Percentiles rank a stretch among this genome's conserved stretches.
phyloP scores from a whole-genome alignment of 1,140 invertebrate genomes.

The Ctenoplectra terminalis region DNA sequence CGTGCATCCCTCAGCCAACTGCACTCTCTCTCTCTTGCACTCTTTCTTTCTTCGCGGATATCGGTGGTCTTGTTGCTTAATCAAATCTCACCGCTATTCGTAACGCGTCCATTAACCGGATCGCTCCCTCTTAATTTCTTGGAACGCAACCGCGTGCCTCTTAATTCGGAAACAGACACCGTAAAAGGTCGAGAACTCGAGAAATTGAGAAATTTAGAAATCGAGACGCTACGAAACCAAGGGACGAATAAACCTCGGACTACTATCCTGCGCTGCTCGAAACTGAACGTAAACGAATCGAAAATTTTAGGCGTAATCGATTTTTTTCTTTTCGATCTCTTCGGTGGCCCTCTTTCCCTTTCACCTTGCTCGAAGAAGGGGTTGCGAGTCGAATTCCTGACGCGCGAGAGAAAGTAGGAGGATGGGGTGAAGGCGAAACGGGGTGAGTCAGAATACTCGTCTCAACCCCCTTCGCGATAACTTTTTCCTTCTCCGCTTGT shows the following conservation, averaged over 20 bases:
- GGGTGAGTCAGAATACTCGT: slow-evolving; percentile 44
- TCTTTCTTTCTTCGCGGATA: slow-evolving; percentile 42
- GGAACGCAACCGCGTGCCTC: too few relatives aligned
- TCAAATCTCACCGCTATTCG: slow-evolving; percentile 70
- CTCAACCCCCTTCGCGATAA: slow-evolving; percentile 68
- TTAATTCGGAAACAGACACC: too few relatives aligned
- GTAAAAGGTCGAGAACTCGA: background rate
- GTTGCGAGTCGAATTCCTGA: slow-evolving; percentile 51
- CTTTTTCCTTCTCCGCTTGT: slow-evolving; percentile 77
- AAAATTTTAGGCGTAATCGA: too few relatives aligned
- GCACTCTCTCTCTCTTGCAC: slow-evolving; percentile 22
- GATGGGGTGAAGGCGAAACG: slow-evolving; percentile 22
- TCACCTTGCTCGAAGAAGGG: slow-evolving; percentile 27
- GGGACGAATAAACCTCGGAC: too few relatives aligned
- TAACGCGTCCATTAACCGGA: slow-evolving; percentile 73
- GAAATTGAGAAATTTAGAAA: too few relatives aligned
- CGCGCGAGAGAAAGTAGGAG: slow-evolving; percentile 28
- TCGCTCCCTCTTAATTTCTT: background rate
- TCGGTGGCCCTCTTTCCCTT: background rate
- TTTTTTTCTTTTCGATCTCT: background rate
- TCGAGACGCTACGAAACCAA: too few relatives aligned
- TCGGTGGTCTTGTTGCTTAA: slow-evolving; percentile 70
- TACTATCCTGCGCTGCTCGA: too few relatives aligned
- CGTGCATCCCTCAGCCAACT: slow-evolving; percentile 23
- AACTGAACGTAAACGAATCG: too few relatives aligned